Evolutionary conservation across 2,113 vertebrate genomes (phyloP).

Genomic region (Gracilinanus agilis): DNA sequence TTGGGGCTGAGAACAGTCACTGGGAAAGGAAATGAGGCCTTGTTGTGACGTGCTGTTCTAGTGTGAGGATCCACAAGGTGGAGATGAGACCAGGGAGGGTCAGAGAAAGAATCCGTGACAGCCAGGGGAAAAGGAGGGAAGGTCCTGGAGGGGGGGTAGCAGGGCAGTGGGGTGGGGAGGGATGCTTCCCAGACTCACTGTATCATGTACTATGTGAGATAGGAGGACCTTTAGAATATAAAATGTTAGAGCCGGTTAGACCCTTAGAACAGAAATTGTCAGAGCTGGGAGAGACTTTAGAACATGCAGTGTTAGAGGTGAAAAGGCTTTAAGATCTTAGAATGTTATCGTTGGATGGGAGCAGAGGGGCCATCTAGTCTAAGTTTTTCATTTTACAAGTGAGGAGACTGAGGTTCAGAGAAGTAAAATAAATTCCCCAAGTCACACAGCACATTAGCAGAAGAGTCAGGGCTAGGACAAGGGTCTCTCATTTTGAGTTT

Average conservation of each 20-base stretch:
- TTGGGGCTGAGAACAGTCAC: not conserved
- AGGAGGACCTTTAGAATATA: not conserved
- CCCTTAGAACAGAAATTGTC: not conserved
- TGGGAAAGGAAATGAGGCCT: not conserved
- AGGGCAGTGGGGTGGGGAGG: not conserved
- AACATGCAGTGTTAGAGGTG: too few relatives aligned
- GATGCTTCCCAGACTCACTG: not conserved
- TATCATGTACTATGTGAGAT: not conserved
- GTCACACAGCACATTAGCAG: not conserved
- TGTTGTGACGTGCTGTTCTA: not conserved
- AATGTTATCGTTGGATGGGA: not conserved
- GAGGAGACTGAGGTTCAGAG: slow-evolving; percentile 35
- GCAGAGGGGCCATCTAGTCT: not conserved
- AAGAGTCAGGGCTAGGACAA: not conserved
- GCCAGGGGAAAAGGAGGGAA: not conserved
- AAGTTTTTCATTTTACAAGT: not conserved
- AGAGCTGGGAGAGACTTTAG: not conserved
- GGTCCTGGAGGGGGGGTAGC: not conserved
- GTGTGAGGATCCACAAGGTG: not conserved
- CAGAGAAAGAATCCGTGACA: not conserved
- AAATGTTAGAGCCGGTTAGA: not conserved
- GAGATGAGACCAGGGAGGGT: not conserved
- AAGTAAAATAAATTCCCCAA: not conserved
- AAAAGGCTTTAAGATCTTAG: too few relatives aligned
- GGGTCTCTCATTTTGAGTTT: not conserved